Evolutionary conservation across 2,888 invertebrate species (phyloP), one percentile per base, ranked within the genome.

Genomic region (Aelia acuminata): DNA sequence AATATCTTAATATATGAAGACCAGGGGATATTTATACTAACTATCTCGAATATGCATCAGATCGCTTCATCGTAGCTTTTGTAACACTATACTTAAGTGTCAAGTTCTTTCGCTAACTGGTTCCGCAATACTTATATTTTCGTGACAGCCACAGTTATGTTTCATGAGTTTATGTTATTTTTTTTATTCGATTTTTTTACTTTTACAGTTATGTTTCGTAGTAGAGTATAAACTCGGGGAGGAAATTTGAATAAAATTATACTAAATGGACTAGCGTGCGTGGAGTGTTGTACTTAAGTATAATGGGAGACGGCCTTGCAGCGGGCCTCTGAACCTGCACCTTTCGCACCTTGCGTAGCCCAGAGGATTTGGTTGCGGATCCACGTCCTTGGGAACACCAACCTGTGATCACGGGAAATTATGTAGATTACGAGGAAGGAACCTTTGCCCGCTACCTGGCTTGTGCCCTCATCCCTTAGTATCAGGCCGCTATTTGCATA

Each of bases 401-500:
- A 47, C 80, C 80, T n/a, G n/a, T 80, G 11, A 80, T 80, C 80
- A 43, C 22, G 22, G 80, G 7, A n/a, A 80, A 80, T 80, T 80
- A 80, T 80, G 80, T 80, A 80, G 80, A 80, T 80, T 80, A 80
- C 13, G 43, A 80, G 43, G 80, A 80, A 80, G 80, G 80, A 80
- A 80, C 39, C 80, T 39, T 47, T 80, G 43, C 80, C 43, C n/a
- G 80, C 80, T 80, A 80, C 80, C 80, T 80, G 80, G 20, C 80
- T 80, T 80, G 80, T 80, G 80, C 80, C 43, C 80, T 80, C 80
- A 80, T 80, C 80, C 80, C 80, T 80, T 80, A 80, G 22, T n/a
- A n/a, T 43, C 43, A 43, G 22, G 3, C 43, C 11, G n/a, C 43
- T 43, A 80, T 80, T 80, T 80, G 80, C 80, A 80, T 80, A 80